Evolutionary conservation across 2,888 invertebrate genomes (phyloP), one percentile per base, ranked within the genome.

Genomic region (Drosophila formosana): DNA sequence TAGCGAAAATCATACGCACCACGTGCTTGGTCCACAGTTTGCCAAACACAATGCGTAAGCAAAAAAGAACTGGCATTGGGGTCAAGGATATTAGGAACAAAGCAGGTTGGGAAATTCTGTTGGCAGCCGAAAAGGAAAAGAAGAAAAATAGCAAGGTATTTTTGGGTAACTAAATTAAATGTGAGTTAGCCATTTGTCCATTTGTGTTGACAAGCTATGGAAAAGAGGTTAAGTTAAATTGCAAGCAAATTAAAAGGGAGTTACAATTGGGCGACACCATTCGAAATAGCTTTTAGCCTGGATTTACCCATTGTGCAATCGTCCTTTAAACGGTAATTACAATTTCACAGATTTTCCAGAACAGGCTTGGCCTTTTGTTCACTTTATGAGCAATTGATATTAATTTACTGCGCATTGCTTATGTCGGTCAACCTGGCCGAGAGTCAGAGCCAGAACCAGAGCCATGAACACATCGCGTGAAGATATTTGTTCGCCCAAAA

Each of bases 301-400:
- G 64, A 52, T 65, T 65, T 65, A 37, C 25, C 65, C 65, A 64
- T 69, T 64, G 61, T 75, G 71, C 58, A 75, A 56, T 74, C 45
- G 62, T 56, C 50, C 50, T 60, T 66, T 71, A 56, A 60, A 49
- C 60, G 53, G 61, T 46, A 70, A 79, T 76, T 75, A 57, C 51
- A 76, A 66, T 75, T 76, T 66, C 75, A 66, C 55, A 79, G 58
- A 66, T 78, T 79, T 75, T n/a, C 61, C 57, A 62, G 41, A 23
- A 23, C 32, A 58, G 76, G 76, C 56, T 75, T 70, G 75, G 75
- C 34, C 56, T 45, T 74, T 61, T 63, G 28, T 47, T 56, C 43
- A 25, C 41, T 43, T 62, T 72, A 56, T 46, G 41, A 70, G 50
- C 80, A 85, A 89, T 89, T 82, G 88, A 89, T 84, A 88, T 84